Evolutionary conservation across 1,140 invertebrate genomes (phyloP).

Genomic region (Myzus persicae): DNA sequence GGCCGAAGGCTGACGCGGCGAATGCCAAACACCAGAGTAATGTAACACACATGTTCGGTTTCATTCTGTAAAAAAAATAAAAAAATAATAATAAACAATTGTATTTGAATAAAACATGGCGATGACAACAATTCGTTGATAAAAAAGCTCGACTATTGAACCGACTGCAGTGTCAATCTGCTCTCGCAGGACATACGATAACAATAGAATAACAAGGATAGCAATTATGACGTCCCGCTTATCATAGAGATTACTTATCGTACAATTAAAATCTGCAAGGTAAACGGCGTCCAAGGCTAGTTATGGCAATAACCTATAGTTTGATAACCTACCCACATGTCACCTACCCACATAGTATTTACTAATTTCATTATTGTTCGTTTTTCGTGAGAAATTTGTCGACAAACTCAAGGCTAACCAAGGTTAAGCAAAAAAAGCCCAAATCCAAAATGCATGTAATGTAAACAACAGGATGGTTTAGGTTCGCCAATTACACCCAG

Average conservation of each 20-base stretch:
- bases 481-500: background rate
- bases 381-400: background rate
- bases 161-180: background rate
- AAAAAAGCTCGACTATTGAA: background rate
- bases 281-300: background rate
- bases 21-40: slow-evolving; percentile 41
- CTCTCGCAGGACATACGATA: background rate
- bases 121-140: background rate
- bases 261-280: background rate
- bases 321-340: background rate
- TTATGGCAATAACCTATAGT: background rate
- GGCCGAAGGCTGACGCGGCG: background rate
- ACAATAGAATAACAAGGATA: background rate
- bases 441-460: background rate
- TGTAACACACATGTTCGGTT: background rate
- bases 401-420: background rate
- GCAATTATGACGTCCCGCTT: background rate
- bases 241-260: background rate
- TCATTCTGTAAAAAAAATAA: slow-evolving; percentile 17
- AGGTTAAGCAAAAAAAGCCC: too few species aligned
- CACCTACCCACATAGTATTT: too few species aligned
- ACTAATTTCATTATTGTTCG: background rate
- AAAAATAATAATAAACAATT: slow-evolving; percentile 1
- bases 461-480: background rate
- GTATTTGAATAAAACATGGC: background rate